Evolutionary conservation across 2,888 invertebrate genomes (phyloP).

Genomic region (Oscheius sp.): DNA sequence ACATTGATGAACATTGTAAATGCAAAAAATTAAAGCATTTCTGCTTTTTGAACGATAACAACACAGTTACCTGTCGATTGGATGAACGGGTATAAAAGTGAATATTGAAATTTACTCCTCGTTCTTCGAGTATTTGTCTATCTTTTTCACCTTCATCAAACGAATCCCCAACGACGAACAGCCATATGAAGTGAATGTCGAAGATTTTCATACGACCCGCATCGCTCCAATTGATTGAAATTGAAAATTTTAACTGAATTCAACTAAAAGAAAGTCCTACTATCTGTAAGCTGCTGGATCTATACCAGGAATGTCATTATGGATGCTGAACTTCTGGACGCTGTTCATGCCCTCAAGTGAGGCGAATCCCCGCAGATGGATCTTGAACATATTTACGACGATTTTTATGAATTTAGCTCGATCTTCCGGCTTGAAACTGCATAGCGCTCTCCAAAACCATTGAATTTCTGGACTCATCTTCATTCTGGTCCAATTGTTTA

Average conservation of each 20-base stretch:
- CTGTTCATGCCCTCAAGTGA: constrained; percentile 91
- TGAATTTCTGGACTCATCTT: constrained; percentile 87
- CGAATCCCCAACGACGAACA: constrained; percentile 75
- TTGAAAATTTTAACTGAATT: constrained; percentile 72
- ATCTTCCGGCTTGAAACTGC: constrained; percentile 88
- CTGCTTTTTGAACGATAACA: background rate
- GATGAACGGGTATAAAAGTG: background rate
- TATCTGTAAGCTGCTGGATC: constrained; percentile 91
- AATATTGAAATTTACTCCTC: background rate
- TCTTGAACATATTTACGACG: constrained; percentile 88
- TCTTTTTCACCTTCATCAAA: constrained; percentile 2
- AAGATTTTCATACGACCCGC: constrained; percentile 90
- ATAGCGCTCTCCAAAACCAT: constrained; percentile 90
- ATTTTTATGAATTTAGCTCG: constrained; percentile 89
- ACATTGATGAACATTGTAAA: background rate
- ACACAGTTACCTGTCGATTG: background rate
- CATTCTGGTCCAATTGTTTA: constrained; percentile 88
- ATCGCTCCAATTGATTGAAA: constrained; percentile 88
- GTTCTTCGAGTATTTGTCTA: background rate
- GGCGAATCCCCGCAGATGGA: constrained; percentile 81
- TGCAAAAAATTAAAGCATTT: background rate
- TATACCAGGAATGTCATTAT: constrained; percentile 81
- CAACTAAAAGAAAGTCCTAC: constrained; percentile 73
- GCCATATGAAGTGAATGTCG: constrained; percentile 84
- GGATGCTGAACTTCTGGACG: constrained; percentile 89